Base-by-base conservation (phyloP, 2,888 invertebrate species). In the Clepsis dumicolana region DNA sequence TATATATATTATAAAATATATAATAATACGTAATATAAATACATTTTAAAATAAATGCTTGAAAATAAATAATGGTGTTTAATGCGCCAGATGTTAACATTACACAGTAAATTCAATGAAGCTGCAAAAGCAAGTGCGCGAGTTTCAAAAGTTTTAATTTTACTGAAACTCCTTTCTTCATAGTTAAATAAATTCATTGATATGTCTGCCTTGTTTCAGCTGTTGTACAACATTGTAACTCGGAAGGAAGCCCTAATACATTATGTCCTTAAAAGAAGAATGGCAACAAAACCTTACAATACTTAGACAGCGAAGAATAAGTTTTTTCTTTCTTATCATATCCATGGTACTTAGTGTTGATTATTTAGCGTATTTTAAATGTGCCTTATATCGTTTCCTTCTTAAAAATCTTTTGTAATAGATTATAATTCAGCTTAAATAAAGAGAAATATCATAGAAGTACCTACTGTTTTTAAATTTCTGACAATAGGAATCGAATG, bases 161-260 rank as follows among this genome's bases (percentile, higher is more conserved):
- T 2, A 12, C 12, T 14, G 12, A 35, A 35, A 35, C 35, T 35
- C 12, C 35, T 35, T 35, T 3, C n/a, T 8, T 44, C 2, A 18
- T 14, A 44, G 8, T 12, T 10, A 48, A 18, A 14, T 48, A 10
- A 21, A 21, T 21, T 21, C 8, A 54, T 16, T 25, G 5, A 4
- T n/a, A 14, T 59, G 3, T 27, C 1, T 66, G 3, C 25, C 16
- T 16, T 52, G 50, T 68, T 68, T 44, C 63, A 68, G 63, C 29
- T 68, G 0, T 59, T 68, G 25, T 68, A 68, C 41, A 32, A 57
- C 27, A 8, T 68, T 44, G n/a, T 57, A 12, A 63, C 48, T 32
- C 35, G 52, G 24, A 38, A 52, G 18, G 52, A 64, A 57, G 59
- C 63, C 18, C 35, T 67, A 7, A 16, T 62, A 12, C 44, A 54